Base-by-base conservation (phyloP, 1,140 invertebrate species). In the Drosophila auraria region DNA sequence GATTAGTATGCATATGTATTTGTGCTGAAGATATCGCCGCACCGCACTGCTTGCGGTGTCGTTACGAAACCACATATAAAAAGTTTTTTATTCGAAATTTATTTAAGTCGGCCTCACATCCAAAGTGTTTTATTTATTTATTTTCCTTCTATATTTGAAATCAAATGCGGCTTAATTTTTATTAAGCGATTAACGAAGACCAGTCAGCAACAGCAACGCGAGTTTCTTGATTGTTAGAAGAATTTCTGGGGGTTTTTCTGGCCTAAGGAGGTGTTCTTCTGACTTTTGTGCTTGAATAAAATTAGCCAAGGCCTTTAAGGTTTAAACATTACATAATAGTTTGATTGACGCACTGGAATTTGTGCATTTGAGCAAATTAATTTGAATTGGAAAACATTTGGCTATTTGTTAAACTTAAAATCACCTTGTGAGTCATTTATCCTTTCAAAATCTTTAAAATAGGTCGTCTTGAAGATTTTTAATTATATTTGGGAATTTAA, bases 1-100 rank as follows among this genome's bases (percentile, higher is more conserved):
- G 84, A 87, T 87, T 87, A 87, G 78, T 82, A 87, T 89, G 78
- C 69, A 62, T 61, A 78, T 82, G 77, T 83, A 78, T 70, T 61
- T 70, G 66, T 68, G 79, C 82, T 79, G 58, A 86, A 87, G 70
- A 81, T 82, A 86, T 86, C 78, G 74, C 44, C n/a, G n/a, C n/a
- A n/a, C 30, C 17, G 53, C 53, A 42, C 38, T 51, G 45, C 61
- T 49, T 36, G 45, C 36, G 36, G 65, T 69, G 42, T 51, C 79
- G 70, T 87, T 87, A 87, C 84, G 77, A 87, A 87, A 87, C 59
- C 51, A 75, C 30, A 79, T 79, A 79, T 58, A 82, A 82, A 68
- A 81, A 64, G 20, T 69, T 60, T 69, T 79, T 78, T 82, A 68
- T 74, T 74, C 71, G 47, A 68, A 78, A 68, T 75, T 84, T 78